Base-by-base conservation (phyloP, 2,113 vertebrate species). In the Neotoma lepida region DNA sequence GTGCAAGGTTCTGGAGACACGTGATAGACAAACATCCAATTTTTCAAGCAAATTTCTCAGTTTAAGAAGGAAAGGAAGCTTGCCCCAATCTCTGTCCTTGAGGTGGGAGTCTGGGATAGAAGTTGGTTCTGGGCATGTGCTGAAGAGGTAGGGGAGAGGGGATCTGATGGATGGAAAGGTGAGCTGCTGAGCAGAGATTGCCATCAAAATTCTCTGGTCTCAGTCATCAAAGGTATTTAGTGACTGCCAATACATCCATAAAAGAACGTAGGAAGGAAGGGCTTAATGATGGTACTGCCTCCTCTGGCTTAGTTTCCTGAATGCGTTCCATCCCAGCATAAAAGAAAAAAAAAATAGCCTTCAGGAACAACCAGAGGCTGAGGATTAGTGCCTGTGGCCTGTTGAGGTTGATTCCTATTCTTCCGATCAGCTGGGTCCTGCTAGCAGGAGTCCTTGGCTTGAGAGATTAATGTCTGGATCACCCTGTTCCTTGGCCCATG, bases 281-380 rank as follows among this genome's bases (percentile, higher is more conserved):
- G 5, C 24, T 0, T 17, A 4, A 17, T 2, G 51, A 3, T 1
- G 4, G 46, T 2, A 58, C 58, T 63, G 10, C 17, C 46, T 24
- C 63, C 30, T 77, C 6, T 8, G 0, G 0, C 8, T 28, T 15
- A 10, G 35, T 18, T 8, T 2, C 6, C 39, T 0, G 28, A 33
- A 26, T 28, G 9, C 4, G 64, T 70, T 54, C 46, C 28, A 33
- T 30, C 33, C 63, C 44, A 68, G 63, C 63, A 56, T 9, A 33
- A 54, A 51, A 39, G 44, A 0, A 1, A 2, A 26, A 26, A 26
- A 41, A 14, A 33, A n/a, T n/a, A 51, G 30, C 44, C 64, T 13
- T 0, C 46, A 2, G 6, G 41, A 44, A 20, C 30, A 3, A 35
- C n/a, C 6, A 17, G 73, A 17, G 20, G 4, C 58, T 41, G 8